A percentile compares a stretch with the other conserved stretches of the same genome.
phyloP scores from a whole-genome alignment of 1,140 invertebrate species.

The Trichonephila clavata region DNA sequence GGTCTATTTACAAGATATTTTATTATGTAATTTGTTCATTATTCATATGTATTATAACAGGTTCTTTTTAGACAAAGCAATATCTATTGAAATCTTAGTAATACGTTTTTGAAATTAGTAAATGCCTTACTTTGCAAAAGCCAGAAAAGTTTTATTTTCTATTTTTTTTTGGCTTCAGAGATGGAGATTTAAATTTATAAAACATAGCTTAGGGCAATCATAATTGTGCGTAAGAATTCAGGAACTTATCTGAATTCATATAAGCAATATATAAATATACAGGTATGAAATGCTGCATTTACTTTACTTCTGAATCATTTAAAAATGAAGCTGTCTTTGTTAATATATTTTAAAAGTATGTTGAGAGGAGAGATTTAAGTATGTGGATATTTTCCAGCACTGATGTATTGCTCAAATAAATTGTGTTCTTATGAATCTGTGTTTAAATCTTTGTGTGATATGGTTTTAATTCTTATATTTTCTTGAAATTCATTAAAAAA shows the following conservation, averaged over 20 bases:
- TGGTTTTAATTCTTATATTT: background rate
- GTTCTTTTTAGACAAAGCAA: too few species aligned
- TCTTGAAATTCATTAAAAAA: too few species aligned
- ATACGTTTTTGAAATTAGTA: background rate
- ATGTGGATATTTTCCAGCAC: conserved; percentile 8
- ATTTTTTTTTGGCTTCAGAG: background rate
- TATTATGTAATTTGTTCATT: too few species aligned
- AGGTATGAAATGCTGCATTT: background rate
- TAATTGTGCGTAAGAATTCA: background rate
- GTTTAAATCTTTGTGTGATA: background rate
- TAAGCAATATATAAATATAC: background rate
- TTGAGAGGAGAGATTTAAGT: background rate
- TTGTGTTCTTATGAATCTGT: conserved; percentile 5
- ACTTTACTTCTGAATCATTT: background rate
- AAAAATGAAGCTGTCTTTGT: background rate
- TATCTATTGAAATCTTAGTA: too few species aligned
- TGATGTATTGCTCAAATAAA: conserved; percentile 27
- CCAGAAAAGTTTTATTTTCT: background rate
- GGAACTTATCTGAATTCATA: background rate
- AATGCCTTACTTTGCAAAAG: background rate
- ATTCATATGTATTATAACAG: too few species aligned
- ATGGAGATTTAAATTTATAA: background rate
- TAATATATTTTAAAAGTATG: background rate
- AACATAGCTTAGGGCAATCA: background rate
- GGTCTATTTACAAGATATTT: too few species aligned